Conservation (phyloP, 2,888 invertebrate genomes). For the Acanthopleura granulata region DNA sequence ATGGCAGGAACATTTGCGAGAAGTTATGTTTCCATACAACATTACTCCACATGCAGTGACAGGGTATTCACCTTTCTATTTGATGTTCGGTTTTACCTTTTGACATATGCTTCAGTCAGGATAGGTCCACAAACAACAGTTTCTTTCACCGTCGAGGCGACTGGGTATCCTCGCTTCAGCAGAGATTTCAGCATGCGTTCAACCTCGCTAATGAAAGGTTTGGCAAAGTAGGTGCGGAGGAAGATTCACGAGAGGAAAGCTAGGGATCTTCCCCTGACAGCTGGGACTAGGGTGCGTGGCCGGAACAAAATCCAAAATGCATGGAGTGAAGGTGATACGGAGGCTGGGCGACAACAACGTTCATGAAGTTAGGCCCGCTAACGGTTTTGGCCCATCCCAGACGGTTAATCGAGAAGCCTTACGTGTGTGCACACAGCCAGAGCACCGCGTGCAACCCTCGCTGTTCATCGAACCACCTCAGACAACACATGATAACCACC, state of each 20-base stretch:
- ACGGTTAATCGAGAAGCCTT: background rate
- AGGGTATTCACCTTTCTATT: slow-evolving; percentile 15
- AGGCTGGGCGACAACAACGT: background rate
- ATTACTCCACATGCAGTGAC: slow-evolving; percentile 3
- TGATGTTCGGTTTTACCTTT: slow-evolving; percentile 15
- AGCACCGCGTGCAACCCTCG: background rate
- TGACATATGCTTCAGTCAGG: background rate
- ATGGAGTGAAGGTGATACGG: slow-evolving; percentile 3
- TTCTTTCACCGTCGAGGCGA: background rate
- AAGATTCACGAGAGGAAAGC: background rate
- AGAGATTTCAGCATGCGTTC: slow-evolving; percentile 2
- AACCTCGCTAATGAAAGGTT: background rate
- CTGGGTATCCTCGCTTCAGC: background rate
- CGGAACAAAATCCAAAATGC: slow-evolving; percentile 11
- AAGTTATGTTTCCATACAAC: slow-evolving; percentile 3
- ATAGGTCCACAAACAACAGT: background rate
- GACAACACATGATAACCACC: background rate
- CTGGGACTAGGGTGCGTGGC: background rate
- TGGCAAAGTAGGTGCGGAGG: background rate
- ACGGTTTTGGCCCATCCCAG: background rate
- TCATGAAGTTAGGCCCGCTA: background rate
- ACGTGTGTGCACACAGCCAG: slow-evolving; percentile 10
- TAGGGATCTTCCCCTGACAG: background rate
- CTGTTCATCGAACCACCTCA: background rate
- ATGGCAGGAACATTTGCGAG: background rate